Conservation (phyloP, 2,888 invertebrate genomes). For the Oscheius sp. region DNA sequence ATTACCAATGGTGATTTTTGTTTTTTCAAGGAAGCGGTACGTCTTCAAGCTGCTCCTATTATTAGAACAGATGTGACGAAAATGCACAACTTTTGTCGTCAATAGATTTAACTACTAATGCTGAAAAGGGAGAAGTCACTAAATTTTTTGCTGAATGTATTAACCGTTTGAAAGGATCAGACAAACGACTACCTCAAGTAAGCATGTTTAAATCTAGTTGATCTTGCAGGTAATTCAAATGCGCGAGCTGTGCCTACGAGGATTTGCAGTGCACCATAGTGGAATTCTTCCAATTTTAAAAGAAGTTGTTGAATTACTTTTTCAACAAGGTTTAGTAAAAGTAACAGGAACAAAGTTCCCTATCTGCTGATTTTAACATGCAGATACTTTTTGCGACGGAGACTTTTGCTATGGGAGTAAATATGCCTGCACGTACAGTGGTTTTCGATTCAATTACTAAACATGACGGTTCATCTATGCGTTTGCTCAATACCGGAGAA, state of each 20-base stretch:
- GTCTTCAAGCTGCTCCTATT: neutral
- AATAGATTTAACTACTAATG: slow-evolving; percentile 84
- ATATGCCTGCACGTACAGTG: slow-evolving; percentile 98
- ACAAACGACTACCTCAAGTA: slow-evolving; percentile 88
- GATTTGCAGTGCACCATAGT: slow-evolving; percentile 97
- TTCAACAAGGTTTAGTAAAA: slow-evolving; percentile 90
- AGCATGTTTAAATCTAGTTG: neutral
- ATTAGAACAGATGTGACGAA: slow-evolving; percentile 80
- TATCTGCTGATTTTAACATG: neutral
- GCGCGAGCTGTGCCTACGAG: slow-evolving; percentile 79
- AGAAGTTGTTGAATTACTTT: slow-evolving; percentile 97
- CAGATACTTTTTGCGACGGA: slow-evolving; percentile 96
- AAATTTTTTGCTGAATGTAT: slow-evolving; percentile 88
- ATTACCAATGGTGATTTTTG: slow-evolving; percentile 93
- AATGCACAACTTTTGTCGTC: slow-evolving; percentile 79
- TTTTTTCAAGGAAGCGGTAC: slow-evolving; percentile 82
- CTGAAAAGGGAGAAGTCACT: slow-evolving; percentile 85
- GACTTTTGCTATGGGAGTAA: slow-evolving; percentile 99
- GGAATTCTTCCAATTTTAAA: slow-evolving; percentile 98
- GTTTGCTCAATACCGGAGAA: slow-evolving; percentile 88
- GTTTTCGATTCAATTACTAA: slow-evolving; percentile 92
- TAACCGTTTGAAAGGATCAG: slow-evolving; percentile 85
- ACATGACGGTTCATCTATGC: slow-evolving; percentile 84
- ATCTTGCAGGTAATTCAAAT: slow-evolving; percentile 79
- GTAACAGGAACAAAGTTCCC: slow-evolving; percentile 72